Percentiles rank a stretch among this genome's conserved stretches.
Evolutionary conservation across 2,888 invertebrate species (phyloP).

Genomic region (Rhingia rostrata): DNA sequence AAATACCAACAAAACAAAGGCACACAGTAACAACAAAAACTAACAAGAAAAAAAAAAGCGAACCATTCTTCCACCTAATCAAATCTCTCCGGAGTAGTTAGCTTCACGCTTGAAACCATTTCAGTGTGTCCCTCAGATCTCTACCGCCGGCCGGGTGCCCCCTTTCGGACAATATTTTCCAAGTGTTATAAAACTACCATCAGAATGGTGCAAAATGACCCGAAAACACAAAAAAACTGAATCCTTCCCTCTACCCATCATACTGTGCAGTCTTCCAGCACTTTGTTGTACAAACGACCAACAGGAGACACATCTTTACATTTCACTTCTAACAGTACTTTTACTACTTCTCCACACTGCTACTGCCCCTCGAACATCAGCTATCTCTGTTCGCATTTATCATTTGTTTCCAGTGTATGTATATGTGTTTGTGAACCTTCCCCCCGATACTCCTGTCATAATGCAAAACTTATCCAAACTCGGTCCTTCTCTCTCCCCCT

Average conservation of each 20-base stretch:
- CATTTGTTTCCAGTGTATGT: slow-evolving; percentile 60
- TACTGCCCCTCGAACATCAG: slow-evolving; percentile 49
- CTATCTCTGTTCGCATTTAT: slow-evolving; percentile 69
- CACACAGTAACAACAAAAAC: slow-evolving; percentile 11
- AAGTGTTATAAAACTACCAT: slow-evolving; percentile 73
- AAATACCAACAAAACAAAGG: slow-evolving; percentile 51
- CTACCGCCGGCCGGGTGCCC: not conserved
- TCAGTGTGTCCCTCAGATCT: not conserved
- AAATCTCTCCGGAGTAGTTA: slow-evolving; percentile 72
- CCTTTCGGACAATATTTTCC: slow-evolving; percentile 54
- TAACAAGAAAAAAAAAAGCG: slow-evolving; percentile 13
- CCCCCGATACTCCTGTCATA: slow-evolving; percentile 60
- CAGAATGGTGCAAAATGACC: slow-evolving; percentile 70
- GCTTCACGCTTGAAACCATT: slow-evolving; percentile 66
- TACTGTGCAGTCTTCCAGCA: slow-evolving; percentile 51
- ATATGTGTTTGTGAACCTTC: slow-evolving; percentile 23
- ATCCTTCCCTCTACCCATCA: slow-evolving; percentile 11
- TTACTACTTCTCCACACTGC: slow-evolving; percentile 48
- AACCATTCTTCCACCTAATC: slow-evolving; percentile 69
- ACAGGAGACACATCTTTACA: slow-evolving; percentile 74
- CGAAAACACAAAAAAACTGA: slow-evolving; percentile 53
- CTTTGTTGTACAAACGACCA: slow-evolving; percentile 73
- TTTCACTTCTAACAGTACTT: slow-evolving; percentile 73
- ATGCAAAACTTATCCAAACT: slow-evolving; percentile 73
- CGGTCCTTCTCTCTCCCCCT: slow-evolving; percentile 33